A percentile compares a stretch with the other conserved stretches of the same genome.
Evolutionary conservation across 2,797 vertebrate genomes (phyloP).

Genomic region (Argentina silus): DNA sequence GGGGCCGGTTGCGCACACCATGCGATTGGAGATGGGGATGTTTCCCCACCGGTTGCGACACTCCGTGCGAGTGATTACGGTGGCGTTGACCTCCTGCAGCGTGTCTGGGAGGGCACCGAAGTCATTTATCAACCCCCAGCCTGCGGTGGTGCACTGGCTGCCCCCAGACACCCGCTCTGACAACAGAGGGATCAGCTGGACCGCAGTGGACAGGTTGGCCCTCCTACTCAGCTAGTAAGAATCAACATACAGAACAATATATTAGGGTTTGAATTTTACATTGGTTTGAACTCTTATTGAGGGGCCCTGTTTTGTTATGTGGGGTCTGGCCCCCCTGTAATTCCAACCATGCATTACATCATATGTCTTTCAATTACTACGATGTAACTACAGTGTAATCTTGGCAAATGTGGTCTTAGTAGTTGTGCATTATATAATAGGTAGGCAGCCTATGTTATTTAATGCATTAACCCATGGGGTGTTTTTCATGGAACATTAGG

Average conservation of each 20-base stretch:
- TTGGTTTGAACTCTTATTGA: no score
- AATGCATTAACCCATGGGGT: no score
- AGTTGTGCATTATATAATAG: no score
- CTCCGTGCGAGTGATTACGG: conserved; percentile 16
- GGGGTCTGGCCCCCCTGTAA: no score
- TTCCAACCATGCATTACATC: no score
- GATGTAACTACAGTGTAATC: no score
- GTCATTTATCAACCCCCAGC: conserved; percentile 69
- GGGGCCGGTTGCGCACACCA: conserved; percentile 63
- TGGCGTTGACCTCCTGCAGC: conserved; percentile 74
- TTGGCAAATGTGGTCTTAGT: no score
- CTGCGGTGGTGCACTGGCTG: conserved; percentile 60
- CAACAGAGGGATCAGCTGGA: conserved; percentile 61
- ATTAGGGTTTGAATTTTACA: not conserved
- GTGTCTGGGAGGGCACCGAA: conserved; percentile 52
- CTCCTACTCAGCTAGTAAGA: conserved; percentile 53
- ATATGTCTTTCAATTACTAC: not conserved
- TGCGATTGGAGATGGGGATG: conserved; percentile 34
- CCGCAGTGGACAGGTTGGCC: conserved; percentile 52
- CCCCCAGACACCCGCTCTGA: rapidly evolving
- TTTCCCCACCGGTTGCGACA: conserved; percentile 52
- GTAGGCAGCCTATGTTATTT: no score
- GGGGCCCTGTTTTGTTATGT: no score
- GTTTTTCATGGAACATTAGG: not conserved
- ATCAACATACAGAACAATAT: not conserved